Conservation (phyloP, 2,888 invertebrate species). For the Chymomyza fuscimana region DNA sequence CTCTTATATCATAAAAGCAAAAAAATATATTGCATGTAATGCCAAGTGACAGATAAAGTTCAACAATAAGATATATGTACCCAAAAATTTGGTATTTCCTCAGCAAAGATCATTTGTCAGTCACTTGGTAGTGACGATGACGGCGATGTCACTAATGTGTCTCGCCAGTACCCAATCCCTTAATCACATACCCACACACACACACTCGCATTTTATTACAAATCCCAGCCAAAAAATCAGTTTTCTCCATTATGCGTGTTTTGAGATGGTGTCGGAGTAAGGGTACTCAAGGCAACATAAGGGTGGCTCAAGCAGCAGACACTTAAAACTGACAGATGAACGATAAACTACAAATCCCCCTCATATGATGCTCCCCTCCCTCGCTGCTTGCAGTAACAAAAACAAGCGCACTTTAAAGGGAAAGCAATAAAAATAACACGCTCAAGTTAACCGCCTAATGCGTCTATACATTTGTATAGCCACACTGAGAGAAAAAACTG, state of each 20-base stretch:
- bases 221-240: conserved; percentile 33
- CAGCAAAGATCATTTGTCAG: conserved; percentile 65
- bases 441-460: conserved; percentile 52
- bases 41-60: not conserved
- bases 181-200: not conserved
- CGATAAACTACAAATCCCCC: conserved; percentile 2
- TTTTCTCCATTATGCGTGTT: conserved; percentile 44
- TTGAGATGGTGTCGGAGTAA: conserved; percentile 1
- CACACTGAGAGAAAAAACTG: not conserved
- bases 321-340: conserved; percentile 21
- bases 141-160: not conserved
- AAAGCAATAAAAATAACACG: conserved; percentile 41
- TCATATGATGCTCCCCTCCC: not conserved
- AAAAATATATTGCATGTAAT: not conserved
- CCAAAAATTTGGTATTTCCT: conserved; percentile 37
- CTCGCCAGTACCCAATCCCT: not conserved
- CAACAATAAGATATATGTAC: not conserved
- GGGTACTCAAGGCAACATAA: conserved; percentile 10
- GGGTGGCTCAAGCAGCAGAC: not conserved
- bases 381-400: not conserved
- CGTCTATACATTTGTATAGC: conserved; percentile 1
- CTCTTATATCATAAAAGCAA: not conserved
- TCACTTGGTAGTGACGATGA: not conserved
- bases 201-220: not conserved
- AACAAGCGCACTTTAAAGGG: conserved; percentile 5